Conservation (phyloP, 2,888 invertebrate species). For the Limenitis camilla region DNA sequence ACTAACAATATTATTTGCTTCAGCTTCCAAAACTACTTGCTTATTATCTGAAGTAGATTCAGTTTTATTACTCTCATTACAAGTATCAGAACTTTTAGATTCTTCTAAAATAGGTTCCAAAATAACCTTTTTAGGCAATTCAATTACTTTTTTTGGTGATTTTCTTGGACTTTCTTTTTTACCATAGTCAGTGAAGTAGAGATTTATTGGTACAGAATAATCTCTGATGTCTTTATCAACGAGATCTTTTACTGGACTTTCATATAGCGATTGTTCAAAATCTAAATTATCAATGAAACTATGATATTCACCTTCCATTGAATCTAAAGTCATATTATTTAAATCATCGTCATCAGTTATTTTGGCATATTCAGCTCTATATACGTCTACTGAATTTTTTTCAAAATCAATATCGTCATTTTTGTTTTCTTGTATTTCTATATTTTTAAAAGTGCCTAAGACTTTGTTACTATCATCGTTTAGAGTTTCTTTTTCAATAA, state of each 20-base stretch:
- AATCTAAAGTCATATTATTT: conserved; percentile 36
- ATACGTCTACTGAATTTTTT: conserved; percentile 16
- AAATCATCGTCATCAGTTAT: conserved; percentile 29
- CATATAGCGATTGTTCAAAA: conserved; percentile 51
- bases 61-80: conserved; percentile 32
- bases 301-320: conserved; percentile 63
- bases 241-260: conserved; percentile 63
- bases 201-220: conserved; percentile 63
- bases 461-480: background rate
- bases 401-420: conserved; percentile 27
- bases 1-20: too few relatives aligned
- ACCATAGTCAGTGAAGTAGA: conserved; percentile 57
- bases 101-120: conserved; percentile 67
- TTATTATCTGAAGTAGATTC: conserved; percentile 15
- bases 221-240: conserved; percentile 67
- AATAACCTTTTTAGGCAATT: conserved; percentile 30
- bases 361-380: conserved; percentile 32
- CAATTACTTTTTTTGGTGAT: conserved; percentile 42
- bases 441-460: background rate
- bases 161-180: conserved; percentile 41
- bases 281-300: conserved; percentile 59
- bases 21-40: too few relatives aligned
- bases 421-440: conserved; percentile 11
- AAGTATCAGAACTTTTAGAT: conserved; percentile 59
- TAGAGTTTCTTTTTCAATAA: conserved; percentile 33